A percentile compares a stretch with the other conserved stretches of the same genome.
These are phyloP conservation scores for Helicoverpa armigera DNA, from an alignment of 1,140 invertebrate genomes.

Conservation along the genomic window DNA sequence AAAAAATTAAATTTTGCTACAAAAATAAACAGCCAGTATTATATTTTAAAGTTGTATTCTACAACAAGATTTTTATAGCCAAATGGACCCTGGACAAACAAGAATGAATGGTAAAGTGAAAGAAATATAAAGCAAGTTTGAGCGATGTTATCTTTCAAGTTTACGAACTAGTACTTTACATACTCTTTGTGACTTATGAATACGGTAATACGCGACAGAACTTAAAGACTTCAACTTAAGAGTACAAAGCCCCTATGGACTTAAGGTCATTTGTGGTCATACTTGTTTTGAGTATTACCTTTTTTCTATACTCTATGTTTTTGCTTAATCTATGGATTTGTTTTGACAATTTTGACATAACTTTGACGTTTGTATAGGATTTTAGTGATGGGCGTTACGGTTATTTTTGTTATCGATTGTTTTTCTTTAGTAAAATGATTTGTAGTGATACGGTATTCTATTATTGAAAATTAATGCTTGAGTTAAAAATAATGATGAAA, in stretches of 20 bases:
- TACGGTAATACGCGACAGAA: constrained; percentile 16
- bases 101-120: constrained; percentile 28
- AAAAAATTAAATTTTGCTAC: background rate
- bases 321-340: background rate
- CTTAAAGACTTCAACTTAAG: constrained; percentile 21
- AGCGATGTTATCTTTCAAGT: constrained; percentile 28
- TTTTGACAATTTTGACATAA: constrained; percentile 2
- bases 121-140: constrained; percentile 9
- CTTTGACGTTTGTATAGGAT: background rate
- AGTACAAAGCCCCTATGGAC: constrained; percentile 35
- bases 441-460: no score
- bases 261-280: constrained; percentile 1
- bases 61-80: constrained; percentile 15
- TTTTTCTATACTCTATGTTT: background rate
- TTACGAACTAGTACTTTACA: constrained; percentile 5
- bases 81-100: constrained; percentile 15
- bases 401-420: background rate
- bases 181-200: constrained; percentile 35
- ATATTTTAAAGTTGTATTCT: background rate
- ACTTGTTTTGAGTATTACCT: background rate
- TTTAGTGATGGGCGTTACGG: constrained; percentile 2
- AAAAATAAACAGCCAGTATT: background rate
- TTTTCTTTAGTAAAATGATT: background rate
- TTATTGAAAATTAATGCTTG: no score
- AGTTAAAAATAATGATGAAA: background rate